A percentile compares a stretch with the other conserved stretches of the same genome.
Conservation (phyloP, 2,113 vertebrate species). For the Onychostruthus taczanowskii region DNA sequence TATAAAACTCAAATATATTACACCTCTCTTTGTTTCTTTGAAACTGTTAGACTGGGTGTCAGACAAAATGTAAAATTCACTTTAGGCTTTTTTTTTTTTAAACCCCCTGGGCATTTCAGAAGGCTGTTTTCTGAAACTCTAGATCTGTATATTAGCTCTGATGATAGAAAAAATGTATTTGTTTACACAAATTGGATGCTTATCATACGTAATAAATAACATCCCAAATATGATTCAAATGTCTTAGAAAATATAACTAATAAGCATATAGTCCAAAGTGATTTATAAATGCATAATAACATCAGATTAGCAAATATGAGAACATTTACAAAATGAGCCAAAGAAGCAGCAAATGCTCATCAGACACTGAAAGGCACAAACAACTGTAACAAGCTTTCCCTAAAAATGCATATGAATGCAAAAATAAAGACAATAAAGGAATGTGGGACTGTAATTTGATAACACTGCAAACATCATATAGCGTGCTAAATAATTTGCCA, state of each 20-base stretch:
- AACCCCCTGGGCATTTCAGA: not conserved
- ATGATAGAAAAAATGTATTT: not conserved
- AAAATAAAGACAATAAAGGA: slow-evolving; percentile 5
- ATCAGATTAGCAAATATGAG: not conserved
- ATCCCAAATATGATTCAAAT: not conserved
- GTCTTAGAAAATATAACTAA: not conserved
- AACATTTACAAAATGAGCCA: not conserved
- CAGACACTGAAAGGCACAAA: not conserved
- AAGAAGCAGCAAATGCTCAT: not conserved
- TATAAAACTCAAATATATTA: slow-evolving; percentile 54
- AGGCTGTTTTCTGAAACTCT: not conserved
- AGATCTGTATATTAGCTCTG: not conserved
- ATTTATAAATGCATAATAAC: not conserved
- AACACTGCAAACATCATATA: not conserved
- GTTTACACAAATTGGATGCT: not conserved
- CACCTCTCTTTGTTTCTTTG: slow-evolving; percentile 32
- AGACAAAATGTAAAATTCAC: slow-evolving; percentile 33
- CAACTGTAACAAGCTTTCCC: not conserved
- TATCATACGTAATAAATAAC: not conserved
- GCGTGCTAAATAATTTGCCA: slow-evolving; percentile 6
- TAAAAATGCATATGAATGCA: not conserved
- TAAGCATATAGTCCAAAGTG: not conserved
- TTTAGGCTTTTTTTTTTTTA: not conserved
- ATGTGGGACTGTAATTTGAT: not conserved
- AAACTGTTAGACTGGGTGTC: slow-evolving; percentile 4